Evolutionary conservation across 2,113 vertebrate species (phyloP), one percentile per base, ranked within the genome.

Genomic region (Proteles cristata): DNA sequence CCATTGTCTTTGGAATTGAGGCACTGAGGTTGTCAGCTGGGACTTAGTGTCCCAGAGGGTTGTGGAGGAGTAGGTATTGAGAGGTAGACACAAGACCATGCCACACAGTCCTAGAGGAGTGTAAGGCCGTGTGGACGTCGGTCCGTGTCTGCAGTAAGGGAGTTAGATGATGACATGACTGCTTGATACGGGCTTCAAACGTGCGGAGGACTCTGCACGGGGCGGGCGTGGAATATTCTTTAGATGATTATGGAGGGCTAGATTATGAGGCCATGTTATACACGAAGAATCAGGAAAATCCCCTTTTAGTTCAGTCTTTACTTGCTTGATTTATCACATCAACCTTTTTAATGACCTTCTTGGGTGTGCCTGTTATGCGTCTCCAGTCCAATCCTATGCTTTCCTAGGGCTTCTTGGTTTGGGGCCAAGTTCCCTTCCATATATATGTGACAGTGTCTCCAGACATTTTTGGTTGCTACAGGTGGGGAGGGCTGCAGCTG

Each of bases 141-240:
- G 45, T n/a, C 21, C 50, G 53, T 74, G 74, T 43, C 66, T 50
- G 2, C 10, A 3, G 7, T 19, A n/a, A 87, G 74, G 50, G 0
- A 63, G 21, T 16, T 7, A 3, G 12, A 61, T 50, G 12, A 39
- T 50, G 53, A 53, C 26, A 15, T 19, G 26, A 3, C 33, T 11
- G 11, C 50, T 11, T 71, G 68, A 55, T 16, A 15, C 0, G 2
- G 39, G 4, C 26, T 79, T 82, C 28, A 48, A 2, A 83, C 23
- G 26, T 58, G 31, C 35, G 71, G 61, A 25, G 7, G n/a, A 43
- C 48, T 80, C 55, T 26, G 39, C 77, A 73, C 15, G 73, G 69
- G 8, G 35, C 28, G 4, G 2, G 25, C 11, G 10, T 58, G 68
- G 61, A 43, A 77, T 66, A 4, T 53, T 26, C 28, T 65, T 50